These are phyloP conservation scores for Pogoniulus pusillus DNA, from an alignment of 2,797 vertebrate genomes.

Conservation along the genomic window DNA sequence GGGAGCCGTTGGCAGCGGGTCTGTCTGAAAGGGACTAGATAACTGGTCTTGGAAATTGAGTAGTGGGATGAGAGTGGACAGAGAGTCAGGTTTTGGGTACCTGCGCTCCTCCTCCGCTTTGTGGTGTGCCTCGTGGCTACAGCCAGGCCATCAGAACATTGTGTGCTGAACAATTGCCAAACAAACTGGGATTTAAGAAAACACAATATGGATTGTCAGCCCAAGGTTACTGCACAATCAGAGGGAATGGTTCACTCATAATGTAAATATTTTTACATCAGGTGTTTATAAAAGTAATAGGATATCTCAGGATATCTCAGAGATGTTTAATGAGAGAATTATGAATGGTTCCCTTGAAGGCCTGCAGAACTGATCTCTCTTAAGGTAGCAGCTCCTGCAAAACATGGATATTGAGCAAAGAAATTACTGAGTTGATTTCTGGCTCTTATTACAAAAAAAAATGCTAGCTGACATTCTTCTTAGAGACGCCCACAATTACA, in stretches of 20 bases:
- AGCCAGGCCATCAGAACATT: conserved; percentile 37
- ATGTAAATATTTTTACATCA: conserved; percentile 62
- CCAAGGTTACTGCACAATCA: conserved; percentile 51
- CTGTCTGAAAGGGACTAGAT: neutral
- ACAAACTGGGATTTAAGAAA: conserved; percentile 3
- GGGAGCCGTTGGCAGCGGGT: neutral
- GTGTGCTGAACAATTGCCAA: conserved; percentile 15
- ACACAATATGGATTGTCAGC: conserved; percentile 44
- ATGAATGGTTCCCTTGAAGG: neutral
- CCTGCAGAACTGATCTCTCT: neutral
- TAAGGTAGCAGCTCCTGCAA: neutral
- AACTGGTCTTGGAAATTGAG: neutral
- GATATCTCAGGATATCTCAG: conserved; percentile 35
- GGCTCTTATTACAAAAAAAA: neutral
- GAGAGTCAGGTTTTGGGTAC: neutral
- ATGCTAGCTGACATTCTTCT: neutral
- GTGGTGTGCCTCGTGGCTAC: neutral
- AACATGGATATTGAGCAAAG: neutral
- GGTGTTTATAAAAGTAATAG: conserved; percentile 49
- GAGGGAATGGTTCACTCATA: conserved; percentile 19
- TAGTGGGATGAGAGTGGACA: fast-evolving
- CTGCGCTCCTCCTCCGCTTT: neutral
- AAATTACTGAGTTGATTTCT: conserved; percentile 7
- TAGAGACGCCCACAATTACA: neutral
- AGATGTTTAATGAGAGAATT: conserved; percentile 19